A percentile compares a stretch with the other conserved stretches of the same genome.
Evolutionary conservation across 2,113 vertebrate species (phyloP).

Genomic region (Gambusia holbrooki): DNA sequence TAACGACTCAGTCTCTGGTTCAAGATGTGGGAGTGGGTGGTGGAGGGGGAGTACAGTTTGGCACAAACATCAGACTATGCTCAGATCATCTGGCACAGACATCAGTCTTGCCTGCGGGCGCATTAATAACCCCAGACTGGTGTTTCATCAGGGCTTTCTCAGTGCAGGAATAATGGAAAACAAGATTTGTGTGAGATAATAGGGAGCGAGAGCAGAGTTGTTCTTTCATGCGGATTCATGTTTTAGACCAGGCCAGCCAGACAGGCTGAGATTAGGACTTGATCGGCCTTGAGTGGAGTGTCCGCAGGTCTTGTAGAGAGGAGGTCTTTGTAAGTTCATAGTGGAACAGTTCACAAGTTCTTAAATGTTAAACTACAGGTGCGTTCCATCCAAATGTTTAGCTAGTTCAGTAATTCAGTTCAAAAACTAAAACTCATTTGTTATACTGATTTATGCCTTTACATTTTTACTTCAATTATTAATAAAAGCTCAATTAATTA

Average conservation of each 20-base stretch:
- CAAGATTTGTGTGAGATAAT: constrained; percentile 58
- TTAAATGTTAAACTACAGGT: neutral
- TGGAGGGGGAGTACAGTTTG: constrained; percentile 27
- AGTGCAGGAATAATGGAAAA: constrained; percentile 57
- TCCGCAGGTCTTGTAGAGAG: constrained; percentile 22
- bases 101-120: constrained; percentile 51
- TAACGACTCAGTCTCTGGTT: constrained; percentile 64
- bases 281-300: constrained; percentile 28
- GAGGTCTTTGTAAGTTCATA: neutral
- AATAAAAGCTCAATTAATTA: too few relatives aligned
- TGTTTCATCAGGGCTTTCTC: constrained; percentile 54
- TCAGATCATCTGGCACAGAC: constrained; percentile 54
- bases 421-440: too few relatives aligned
- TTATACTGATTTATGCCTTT: too few relatives aligned
- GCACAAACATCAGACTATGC: constrained; percentile 43
- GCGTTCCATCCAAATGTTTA: neutral
- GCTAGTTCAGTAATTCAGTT: too few relatives aligned
- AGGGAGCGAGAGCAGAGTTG: constrained; percentile 37
- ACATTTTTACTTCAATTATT: too few relatives aligned
- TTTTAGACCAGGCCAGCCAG: constrained; percentile 35
- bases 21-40: constrained; percentile 44
- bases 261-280: constrained; percentile 45
- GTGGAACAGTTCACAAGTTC: neutral
- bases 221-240: constrained; percentile 45
- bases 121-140: constrained; percentile 55